Conservation (phyloP, 2,797 vertebrate genomes). For the Semotilus atromaculatus region DNA sequence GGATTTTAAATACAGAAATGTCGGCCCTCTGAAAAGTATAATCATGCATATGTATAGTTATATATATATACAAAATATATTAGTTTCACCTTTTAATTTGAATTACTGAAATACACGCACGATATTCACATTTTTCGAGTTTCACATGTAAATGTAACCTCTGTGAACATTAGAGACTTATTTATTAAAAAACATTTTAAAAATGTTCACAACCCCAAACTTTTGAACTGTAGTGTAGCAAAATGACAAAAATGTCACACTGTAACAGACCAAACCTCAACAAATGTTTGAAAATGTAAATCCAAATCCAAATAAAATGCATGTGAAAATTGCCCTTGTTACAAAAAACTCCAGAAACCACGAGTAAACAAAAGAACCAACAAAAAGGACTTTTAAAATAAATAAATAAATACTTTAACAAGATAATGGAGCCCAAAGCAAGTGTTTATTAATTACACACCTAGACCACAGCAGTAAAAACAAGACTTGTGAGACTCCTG, state of each 20-base stretch:
- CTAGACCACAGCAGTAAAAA: not conserved
- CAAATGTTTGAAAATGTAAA: not conserved
- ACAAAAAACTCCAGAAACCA: too few relatives aligned
- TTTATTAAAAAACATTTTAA: too few relatives aligned
- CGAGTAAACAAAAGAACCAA: not conserved
- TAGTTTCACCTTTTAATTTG: too few relatives aligned
- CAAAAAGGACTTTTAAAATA: not conserved
- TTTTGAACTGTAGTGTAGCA: not conserved
- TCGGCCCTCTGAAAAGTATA: too few relatives aligned
- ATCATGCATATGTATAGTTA: too few relatives aligned
- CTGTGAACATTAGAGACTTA: not conserved
- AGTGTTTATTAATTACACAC: not conserved
- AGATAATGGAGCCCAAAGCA: conserved; percentile 6
- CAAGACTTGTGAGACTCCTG: not conserved
- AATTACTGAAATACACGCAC: too few relatives aligned
- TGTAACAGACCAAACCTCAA: not conserved
- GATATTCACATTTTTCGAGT: too few relatives aligned
- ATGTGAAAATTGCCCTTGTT: not conserved
- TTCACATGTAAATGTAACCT: not conserved
- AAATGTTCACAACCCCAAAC: not conserved
- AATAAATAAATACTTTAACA: not conserved
- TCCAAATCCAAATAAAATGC: too few relatives aligned
- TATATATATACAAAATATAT: too few relatives aligned
- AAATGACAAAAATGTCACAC: not conserved
- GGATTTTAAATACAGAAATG: too few relatives aligned